Conservation (phyloP, 2,888 invertebrate species). For the Meghimatium bilineatum region DNA sequence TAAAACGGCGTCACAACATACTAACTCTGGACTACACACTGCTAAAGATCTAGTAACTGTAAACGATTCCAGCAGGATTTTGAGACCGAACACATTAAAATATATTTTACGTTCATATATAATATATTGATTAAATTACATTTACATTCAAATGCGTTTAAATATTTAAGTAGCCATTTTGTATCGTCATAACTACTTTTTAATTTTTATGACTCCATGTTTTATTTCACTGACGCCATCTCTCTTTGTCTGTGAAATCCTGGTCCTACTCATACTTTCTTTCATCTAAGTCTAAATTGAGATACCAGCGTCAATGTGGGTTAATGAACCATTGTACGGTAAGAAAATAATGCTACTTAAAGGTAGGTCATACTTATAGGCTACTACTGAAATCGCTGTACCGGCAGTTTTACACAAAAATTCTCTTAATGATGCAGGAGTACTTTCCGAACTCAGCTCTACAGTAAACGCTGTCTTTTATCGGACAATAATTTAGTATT, state of each 20-base stretch:
- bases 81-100: too few species aligned
- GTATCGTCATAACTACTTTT: too few species aligned
- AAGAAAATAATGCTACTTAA: slow-evolving; percentile 16
- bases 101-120: too few species aligned
- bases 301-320: not conserved
- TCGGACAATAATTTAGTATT: not conserved
- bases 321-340: not conserved
- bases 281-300: not conserved
- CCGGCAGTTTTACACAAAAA: not conserved
- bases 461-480: not conserved
- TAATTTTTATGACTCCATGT: not conserved
- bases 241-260: not conserved
- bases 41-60: too few species aligned
- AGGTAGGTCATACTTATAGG: not conserved
- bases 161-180: too few species aligned
- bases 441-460: not conserved
- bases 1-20: too few species aligned
- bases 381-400: not conserved
- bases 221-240: not conserved
- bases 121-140: too few species aligned
- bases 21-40: too few species aligned
- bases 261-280: not conserved
- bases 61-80: too few species aligned
- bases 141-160: too few species aligned
- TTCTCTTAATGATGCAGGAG: not conserved